A percentile compares a stretch with the other conserved stretches of the same genome.
Conservation (phyloP, 1,140 invertebrate species). For the Anoplolepis gracilipes region DNA sequence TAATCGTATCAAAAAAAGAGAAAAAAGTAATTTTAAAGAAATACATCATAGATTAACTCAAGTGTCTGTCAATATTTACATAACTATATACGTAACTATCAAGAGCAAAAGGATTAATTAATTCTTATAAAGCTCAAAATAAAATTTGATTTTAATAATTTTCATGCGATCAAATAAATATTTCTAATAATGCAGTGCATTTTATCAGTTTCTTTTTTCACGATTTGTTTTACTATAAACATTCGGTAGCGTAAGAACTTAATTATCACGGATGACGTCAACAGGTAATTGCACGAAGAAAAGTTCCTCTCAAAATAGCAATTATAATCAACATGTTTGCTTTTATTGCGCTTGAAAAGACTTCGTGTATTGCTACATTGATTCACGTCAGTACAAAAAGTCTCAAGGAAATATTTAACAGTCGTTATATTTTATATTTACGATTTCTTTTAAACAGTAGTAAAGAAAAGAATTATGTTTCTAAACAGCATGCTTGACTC, state of each 20-base stretch:
- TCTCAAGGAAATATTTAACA: background rate
- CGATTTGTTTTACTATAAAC: no score
- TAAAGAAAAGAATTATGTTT: conserved; percentile 17
- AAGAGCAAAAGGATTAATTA: background rate
- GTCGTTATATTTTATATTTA: conserved; percentile 7
- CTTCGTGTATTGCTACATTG: background rate
- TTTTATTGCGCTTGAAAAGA: background rate
- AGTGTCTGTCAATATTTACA: background rate
- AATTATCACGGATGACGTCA: background rate
- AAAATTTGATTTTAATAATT: background rate
- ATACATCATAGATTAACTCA: background rate
- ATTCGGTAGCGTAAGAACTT: background rate
- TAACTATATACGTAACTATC: background rate
- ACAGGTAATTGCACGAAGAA: background rate
- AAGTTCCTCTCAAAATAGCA: background rate
- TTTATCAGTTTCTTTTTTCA: conserved; percentile 1
- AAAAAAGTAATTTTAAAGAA: background rate
- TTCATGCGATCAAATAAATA: background rate
- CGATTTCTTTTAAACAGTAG: no score
- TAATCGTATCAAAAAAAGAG: conserved; percentile 1
- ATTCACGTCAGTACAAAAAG: background rate
- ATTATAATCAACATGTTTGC: background rate
- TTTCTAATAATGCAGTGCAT: background rate
- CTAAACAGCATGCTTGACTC: background rate
- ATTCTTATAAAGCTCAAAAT: background rate